Evolutionary conservation across 1,140 invertebrate species (phyloP), one percentile per base, ranked within the genome.

Genomic region (Teleogryllus occipitalis): DNA sequence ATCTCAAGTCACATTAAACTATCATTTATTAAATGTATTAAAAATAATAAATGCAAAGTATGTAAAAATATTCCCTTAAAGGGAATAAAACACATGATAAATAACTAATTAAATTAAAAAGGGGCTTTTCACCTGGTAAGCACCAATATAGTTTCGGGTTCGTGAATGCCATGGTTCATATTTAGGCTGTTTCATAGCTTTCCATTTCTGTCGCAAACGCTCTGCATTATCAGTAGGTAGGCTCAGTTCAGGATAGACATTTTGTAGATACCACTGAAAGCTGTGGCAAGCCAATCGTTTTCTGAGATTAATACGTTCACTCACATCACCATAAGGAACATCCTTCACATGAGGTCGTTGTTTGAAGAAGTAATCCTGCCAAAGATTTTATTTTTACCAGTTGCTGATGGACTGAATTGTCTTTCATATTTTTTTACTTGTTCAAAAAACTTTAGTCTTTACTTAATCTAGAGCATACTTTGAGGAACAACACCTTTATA

Each of bases 231-330:
- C 91, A 22, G 90, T 89, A 0, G 92, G 92, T 18, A 92, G 83
- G 72, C 90, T 88, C 76, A 96, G 83, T 85, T 97, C 94, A 0
- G 96, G 96, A 85, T 97, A 98, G 8, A 99, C 89, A 84, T 94
- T 94, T 76, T 97, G 91, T 81, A 99, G 87, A 84, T 98, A 99
- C 98, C 98, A 99, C 54, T 93, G 89, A 85, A 99, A 99, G 79
- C 91, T 90, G 81, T 96, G 92, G 85, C 98, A 99, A 7, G 93
- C 87, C 1, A 98, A 86, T 46, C 87, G 85, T 80, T 93, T 87
- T 7, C 96, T 87, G 12, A 98, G 85, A 75, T 88, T 86, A 7
- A 92, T 79, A 80, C 97, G 88, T 0, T 93, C 91, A 0, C 90
- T 89, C 18, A 99, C 89, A 86, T 99, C 93, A 0, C 96, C 96